Evolutionary conservation across 2,113 vertebrate genomes (phyloP), one percentile per base, ranked within the genome.

Genomic region (Sander vitreus): DNA sequence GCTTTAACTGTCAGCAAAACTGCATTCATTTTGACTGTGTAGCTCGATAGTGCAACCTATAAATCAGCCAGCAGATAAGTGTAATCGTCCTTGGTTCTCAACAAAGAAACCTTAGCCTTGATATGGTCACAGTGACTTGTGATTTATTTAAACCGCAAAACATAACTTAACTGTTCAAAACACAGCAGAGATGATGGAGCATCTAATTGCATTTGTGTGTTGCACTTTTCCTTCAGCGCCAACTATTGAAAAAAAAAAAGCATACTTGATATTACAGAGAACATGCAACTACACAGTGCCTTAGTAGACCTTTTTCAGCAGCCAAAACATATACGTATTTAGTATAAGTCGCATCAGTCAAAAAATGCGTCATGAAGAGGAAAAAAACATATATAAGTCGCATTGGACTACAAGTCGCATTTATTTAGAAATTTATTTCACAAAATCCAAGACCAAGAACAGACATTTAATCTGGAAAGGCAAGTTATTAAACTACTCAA

Each of bases 31-130:
- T 16, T 23, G 19, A 55, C 67, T 39, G 51, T 55, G 36, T 45
- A 2, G 36, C 36, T 27, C 2, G 1, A 19, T 33, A 54, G 21
- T 43, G 76, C 1, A 33, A 45, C 6, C 21, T 57, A 43, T 64
- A 69, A 70, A 74, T 75, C 43, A 74, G 10, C 21, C 50, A 18
- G 62, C 21, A 54, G 21, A 45, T 59, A 19, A 45, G 63, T 67
- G 25, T n/a, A 66, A 16, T 39, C 21, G 9, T 74, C 50, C 25
- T 76, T 76, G 48, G 15, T 36, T 80, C n/a, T 65, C 27, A 43
- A 27, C 4, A 43, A 62, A 62, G 4, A 30, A 65, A 76, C 12
- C 5, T 50, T 12, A 30, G 43, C 14, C 63, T 62, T 23, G 53
- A 25, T 68, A 27, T 57, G 48, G 10, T 55, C 15, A 21, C 64